Percentiles rank a stretch among this genome's conserved stretches.
These are phyloP conservation scores for Listronotus bonariensis DNA, from an alignment of 1,140 invertebrate genomes.

Conservation along the genomic window DNA sequence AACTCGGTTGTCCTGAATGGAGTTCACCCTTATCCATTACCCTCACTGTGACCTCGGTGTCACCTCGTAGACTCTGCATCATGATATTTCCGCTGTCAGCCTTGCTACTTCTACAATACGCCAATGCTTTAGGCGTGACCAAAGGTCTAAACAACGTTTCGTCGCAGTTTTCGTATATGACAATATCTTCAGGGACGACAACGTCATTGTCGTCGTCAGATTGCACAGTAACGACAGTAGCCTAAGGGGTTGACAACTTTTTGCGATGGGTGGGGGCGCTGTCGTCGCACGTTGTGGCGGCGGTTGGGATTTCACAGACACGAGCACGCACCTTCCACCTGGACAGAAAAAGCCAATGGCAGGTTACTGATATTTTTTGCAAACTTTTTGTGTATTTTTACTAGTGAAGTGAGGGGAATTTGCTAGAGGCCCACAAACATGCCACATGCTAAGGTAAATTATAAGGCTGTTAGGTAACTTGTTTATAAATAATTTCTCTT, in stretches of 20 bases:
- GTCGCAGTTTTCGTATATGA: slow-evolving; percentile 66
- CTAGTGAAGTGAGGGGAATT: neutral
- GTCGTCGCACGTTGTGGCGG: slow-evolving; percentile 37
- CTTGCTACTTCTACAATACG: slow-evolving; percentile 34
- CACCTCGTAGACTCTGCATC: slow-evolving; percentile 42
- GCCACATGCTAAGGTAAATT: slow-evolving; percentile 6
- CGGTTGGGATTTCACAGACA: slow-evolving; percentile 50
- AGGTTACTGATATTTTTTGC: slow-evolving; percentile 56
- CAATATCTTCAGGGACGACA: slow-evolving; percentile 53
- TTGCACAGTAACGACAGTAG: slow-evolving; percentile 67
- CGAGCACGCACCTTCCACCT: slow-evolving; percentile 66
- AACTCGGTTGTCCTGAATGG: neutral
- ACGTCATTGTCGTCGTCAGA: slow-evolving; percentile 62
- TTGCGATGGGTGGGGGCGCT: slow-evolving; percentile 59
- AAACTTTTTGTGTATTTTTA: neutral
- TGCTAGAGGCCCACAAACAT: neutral
- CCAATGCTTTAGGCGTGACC: slow-evolving; percentile 53
- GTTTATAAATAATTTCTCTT: no score
- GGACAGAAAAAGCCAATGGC: slow-evolving; percentile 76
- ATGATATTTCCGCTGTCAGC: slow-evolving; percentile 39
- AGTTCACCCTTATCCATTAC: slow-evolving; percentile 33
- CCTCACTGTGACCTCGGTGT: slow-evolving; percentile 46
- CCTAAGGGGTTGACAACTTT: slow-evolving; percentile 73
- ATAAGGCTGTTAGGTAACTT: neutral
- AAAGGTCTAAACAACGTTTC: slow-evolving; percentile 66